These are phyloP conservation scores for Ormyrus rosae DNA, from an alignment of 2,888 invertebrate genomes.

Conservation along the genomic window DNA sequence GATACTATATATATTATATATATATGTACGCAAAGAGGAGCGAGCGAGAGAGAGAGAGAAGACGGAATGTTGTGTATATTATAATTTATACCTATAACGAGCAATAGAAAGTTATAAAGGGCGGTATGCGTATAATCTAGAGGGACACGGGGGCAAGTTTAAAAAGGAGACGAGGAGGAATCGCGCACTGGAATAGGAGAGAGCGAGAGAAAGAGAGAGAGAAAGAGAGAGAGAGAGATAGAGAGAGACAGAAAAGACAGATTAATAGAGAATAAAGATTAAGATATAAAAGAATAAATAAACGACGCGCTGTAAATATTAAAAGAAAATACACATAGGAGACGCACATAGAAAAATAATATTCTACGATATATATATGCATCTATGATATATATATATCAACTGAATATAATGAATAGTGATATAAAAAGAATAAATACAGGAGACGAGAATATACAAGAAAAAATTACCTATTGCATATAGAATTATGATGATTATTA, in stretches of 20 bases:
- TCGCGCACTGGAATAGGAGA: too few relatives aligned
- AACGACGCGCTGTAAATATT: slow-evolving; percentile 71
- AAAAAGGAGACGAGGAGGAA: too few relatives aligned
- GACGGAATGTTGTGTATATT: slow-evolving; percentile 52
- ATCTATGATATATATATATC: slow-evolving; percentile 54
- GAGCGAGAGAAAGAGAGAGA: neutral
- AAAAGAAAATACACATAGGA: slow-evolving; percentile 57
- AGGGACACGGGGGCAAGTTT: too few relatives aligned
- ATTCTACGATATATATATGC: slow-evolving; percentile 66
- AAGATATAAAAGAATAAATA: slow-evolving; percentile 48
- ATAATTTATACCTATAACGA: slow-evolving; percentile 58
- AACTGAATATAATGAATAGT: slow-evolving; percentile 51
- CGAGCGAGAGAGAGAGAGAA: slow-evolving; percentile 23
- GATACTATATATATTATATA: slow-evolving; percentile 52
- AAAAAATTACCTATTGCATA: slow-evolving; percentile 53
- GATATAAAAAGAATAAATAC: slow-evolving; percentile 37
- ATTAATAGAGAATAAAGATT: slow-evolving; percentile 44
- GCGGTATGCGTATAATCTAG: slow-evolving; percentile 14
- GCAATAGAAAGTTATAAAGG: slow-evolving; percentile 54
- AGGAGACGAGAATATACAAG: slow-evolving; percentile 37
- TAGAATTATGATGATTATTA: slow-evolving; percentile 50
- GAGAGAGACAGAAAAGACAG: slow-evolving; percentile 60
- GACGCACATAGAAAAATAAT: slow-evolving; percentile 69
- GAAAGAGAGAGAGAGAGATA: slow-evolving; percentile 46
- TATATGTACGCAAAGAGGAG: neutral